Evolutionary conservation across 2,797 vertebrate genomes (phyloP), one percentile per base, ranked within the genome.

Genomic region (Spheniscus humboldti): DNA sequence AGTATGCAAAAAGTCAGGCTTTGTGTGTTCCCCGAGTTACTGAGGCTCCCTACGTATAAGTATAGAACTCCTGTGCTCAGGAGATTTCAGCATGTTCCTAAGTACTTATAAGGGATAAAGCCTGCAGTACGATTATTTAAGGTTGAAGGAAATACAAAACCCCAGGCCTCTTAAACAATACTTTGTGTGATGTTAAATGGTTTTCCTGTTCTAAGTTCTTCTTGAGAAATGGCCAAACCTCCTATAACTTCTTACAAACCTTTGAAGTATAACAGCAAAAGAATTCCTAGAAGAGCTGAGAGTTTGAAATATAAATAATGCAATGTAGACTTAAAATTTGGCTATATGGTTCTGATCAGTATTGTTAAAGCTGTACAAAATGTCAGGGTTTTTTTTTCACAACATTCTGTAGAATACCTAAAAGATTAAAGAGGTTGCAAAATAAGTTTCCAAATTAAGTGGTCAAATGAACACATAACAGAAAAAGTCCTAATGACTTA

Each of bases 341-440:
- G 2, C 5, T 64, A 69, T 69, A 14, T 47, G 17, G 12, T 57
- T 79, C n/a, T 72, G 17, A 63, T 75, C 13, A 48, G 7, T 72
- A 43, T 13, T 68, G 5, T 75, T 52, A 63, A 90, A 74, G 11
- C 1, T 56, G 43, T 39, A 67, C 3, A 79, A 72, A 84, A 43
- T 41, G 41, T 19, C 5, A 25, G 22, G 13, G 0, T 11, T 2
- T 7, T 24, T 47, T 52, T 31, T 11, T 2, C 3, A 45, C 6
- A 47, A 41, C 3, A 52, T 28, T 72, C 4, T 41, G 18, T 11
- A 79, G 28, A 86, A 48, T 48, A 60, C 3, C 18, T 78, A 18
- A 48, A 60, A 93, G 10, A 57, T 22, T 76, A 45, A 75, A 78
- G 15, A 31, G 1, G 3, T 47, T 85, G 17, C 3, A 72, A 72